phyloP scores from a whole-genome alignment of 2,113 vertebrate genomes.

The Passer montanus region DNA sequence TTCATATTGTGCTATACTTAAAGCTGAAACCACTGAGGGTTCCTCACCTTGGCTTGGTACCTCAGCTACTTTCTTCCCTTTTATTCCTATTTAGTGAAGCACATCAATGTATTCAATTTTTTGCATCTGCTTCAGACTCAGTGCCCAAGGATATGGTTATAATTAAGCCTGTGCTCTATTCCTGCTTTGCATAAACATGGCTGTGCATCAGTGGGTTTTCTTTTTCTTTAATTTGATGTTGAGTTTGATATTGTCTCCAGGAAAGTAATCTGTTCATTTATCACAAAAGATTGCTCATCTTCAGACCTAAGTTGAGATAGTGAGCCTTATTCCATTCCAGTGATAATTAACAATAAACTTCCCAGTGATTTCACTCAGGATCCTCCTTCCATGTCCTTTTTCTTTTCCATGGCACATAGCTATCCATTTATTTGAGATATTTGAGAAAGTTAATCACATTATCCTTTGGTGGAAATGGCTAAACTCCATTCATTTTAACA shows the following conservation, averaged over 20 bases:
- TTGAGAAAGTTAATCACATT: not conserved
- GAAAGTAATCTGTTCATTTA: not conserved
- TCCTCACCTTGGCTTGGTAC: not conserved
- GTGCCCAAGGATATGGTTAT: slow-evolving; percentile 24
- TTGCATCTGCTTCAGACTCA: not conserved
- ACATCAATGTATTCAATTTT: not conserved
- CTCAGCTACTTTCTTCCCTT: not conserved
- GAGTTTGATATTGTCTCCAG: not conserved
- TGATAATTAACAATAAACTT: not conserved
- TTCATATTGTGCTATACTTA: not conserved
- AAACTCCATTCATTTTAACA: not conserved
- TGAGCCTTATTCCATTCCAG: not conserved
- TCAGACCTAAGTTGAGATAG: not conserved
- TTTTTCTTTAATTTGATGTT: not conserved
- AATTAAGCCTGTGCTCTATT: not conserved
- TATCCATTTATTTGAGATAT: not conserved
- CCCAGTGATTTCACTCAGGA: not conserved
- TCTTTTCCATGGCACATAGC: not conserved
- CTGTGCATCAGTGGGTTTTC: not conserved
- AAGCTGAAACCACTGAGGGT: not conserved
- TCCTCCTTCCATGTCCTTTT: not conserved
- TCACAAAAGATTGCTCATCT: not conserved
- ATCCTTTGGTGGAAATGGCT: not conserved
- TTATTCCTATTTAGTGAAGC: slow-evolving; percentile 9
- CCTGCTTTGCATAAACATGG: not conserved